Conservation (phyloP, 2,113 vertebrate species). For the Campylomormyrus numenius region DNA sequence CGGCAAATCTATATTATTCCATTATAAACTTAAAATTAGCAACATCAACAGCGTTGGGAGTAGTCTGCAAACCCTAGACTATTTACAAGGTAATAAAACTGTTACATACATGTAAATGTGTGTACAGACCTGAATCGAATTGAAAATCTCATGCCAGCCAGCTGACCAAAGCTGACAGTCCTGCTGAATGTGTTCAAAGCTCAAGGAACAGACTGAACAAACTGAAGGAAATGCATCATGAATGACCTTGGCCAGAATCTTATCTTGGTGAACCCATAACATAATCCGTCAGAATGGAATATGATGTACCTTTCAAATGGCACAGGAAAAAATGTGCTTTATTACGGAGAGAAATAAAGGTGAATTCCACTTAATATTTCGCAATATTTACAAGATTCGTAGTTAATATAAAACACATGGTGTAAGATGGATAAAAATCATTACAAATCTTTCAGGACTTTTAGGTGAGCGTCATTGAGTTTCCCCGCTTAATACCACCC, state of each 20-base stretch:
- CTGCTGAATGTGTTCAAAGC: not conserved
- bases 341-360: not conserved
- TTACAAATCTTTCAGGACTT: not conserved
- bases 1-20: not conserved
- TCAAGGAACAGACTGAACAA: not conserved
- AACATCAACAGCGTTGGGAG: not conserved
- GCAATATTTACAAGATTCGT: not conserved
- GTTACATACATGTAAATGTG: not conserved
- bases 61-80: not conserved
- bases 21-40: not conserved
- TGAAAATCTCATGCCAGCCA: not conserved
- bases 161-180: not conserved
- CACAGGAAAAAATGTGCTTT: not conserved
- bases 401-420: not conserved
- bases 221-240: not conserved
- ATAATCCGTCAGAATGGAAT: not conserved
- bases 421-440: not conserved
- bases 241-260: not conserved
- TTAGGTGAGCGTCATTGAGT: not conserved
- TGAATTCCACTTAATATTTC: not conserved
- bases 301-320: not conserved
- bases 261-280: not conserved
- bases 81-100: not conserved
- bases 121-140: not conserved
- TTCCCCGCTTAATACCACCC: slow-evolving; percentile 2